Conservation (phyloP, 2,888 invertebrate genomes). For the Congeria kusceri region DNA sequence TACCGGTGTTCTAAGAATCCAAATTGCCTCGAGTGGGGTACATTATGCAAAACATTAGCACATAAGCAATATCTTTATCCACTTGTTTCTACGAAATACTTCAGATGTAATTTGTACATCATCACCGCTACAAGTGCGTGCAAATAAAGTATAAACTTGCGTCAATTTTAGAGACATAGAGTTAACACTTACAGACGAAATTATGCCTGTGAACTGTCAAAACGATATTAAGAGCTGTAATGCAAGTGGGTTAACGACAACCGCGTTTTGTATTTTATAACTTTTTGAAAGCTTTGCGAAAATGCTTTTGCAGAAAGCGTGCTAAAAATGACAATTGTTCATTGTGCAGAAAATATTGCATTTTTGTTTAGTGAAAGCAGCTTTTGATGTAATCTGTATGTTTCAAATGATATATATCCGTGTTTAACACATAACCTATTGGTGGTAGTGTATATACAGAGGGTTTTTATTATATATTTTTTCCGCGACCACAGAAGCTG, state of each 20-base stretch:
- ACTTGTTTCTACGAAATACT: slow-evolving; percentile 30
- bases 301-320: no score
- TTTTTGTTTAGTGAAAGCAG: neutral
- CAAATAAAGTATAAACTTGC: slow-evolving; percentile 36
- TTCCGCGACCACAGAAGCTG: no score
- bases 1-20: no score
- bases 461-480: no score
- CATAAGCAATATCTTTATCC: neutral
- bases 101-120: slow-evolving; percentile 47
- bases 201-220: slow-evolving; percentile 5
- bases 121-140: slow-evolving; percentile 40
- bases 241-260: no score
- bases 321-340: no score
- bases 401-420: slow-evolving; percentile 12
- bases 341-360: neutral
- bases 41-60: slow-evolving; percentile 1
- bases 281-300: no score
- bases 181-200: slow-evolving; percentile 23
- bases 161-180: slow-evolving; percentile 29
- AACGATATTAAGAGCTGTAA: neutral
- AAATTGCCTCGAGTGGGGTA: neutral
- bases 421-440: neutral
- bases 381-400: neutral
- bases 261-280: no score
- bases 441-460: no score